Percentiles rank a stretch among this genome's conserved stretches.
These are phyloP conservation scores for Diorhabda carinulata DNA, from an alignment of 1,140 invertebrate genomes.

Conservation along the genomic window DNA sequence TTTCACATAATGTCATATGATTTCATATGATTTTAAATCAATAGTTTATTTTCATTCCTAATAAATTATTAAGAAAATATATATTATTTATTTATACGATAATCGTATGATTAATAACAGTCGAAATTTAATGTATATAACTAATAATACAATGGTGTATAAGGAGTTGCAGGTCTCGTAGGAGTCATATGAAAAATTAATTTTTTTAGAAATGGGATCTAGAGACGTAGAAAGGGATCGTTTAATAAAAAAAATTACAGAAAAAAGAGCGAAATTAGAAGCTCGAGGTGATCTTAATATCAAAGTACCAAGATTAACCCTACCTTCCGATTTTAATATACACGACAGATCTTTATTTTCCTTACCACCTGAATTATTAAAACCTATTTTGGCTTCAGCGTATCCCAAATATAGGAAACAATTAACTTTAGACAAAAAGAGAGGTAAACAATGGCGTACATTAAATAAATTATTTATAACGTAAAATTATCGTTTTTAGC, in stretches of 20 bases:
- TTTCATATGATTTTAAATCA: no score
- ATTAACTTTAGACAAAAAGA: constrained; percentile 36
- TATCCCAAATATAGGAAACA: constrained; percentile 43
- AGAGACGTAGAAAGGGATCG: constrained; percentile 39
- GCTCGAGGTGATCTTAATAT: constrained; percentile 40
- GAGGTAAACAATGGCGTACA: constrained; percentile 26
- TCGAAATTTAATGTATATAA: no score
- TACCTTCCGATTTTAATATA: constrained; percentile 54
- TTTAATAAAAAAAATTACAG: constrained; percentile 40
- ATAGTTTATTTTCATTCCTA: no score
- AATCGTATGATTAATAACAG: no score
- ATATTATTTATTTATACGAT: no score
- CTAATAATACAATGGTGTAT: no score
- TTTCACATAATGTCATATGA: no score
- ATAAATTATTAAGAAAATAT: no score
- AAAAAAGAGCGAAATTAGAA: constrained; percentile 41
- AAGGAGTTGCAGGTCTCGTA: no score
- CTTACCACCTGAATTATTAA: constrained; percentile 52
- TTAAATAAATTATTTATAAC: not conserved
- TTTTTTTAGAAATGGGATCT: constrained; percentile 22
- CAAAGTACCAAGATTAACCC: constrained; percentile 50
- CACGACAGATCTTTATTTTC: constrained; percentile 52
- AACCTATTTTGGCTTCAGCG: constrained; percentile 43
- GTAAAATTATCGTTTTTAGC: constrained; percentile 22
- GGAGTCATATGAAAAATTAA: not conserved